Evolutionary conservation across 2,888 invertebrate genomes (phyloP), one percentile per base, ranked within the genome.

Genomic region (Anagyrus pseudococci): DNA sequence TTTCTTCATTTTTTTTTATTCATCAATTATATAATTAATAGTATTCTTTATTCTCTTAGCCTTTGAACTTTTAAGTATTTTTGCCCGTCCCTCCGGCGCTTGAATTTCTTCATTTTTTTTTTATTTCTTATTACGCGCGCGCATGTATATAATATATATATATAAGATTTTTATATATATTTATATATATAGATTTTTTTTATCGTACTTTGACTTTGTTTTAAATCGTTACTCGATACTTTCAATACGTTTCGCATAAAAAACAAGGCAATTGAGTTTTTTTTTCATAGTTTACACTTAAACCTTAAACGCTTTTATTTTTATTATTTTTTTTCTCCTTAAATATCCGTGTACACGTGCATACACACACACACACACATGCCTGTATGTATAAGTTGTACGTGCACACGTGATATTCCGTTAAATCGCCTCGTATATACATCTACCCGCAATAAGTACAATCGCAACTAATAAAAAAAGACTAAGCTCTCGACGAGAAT

Each of bases 201-300:
- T 73, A 69, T 71, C 73, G 64, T 71, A 67, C 68, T 70, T 62
- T 68, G 71, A 71, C 70, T 69, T 74, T 74, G 71, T 69, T 73
- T 75, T 73, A 72, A 74, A 71, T 71, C 72, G 70, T 73, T 75
- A 74, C 61, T 77, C 73, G 72, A 75, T 78, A 78, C 77, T 78
- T 77, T 78, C 77, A 74, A 37, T 75, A 74, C 71, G 73, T 75
- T 78, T 75, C 73, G 76, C 78, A 77, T 79, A 79, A 77, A 79
- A 79, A 79, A 78, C 79, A 79, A 79, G 79, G 79, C 79, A 79
- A 78, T 78, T 77, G 76, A 78, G 77, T 76, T 37, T 37, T 37
- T 37, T 37, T 37, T 74, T 71, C 71, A 72, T 75, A 70, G 70
- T 75, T 73, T 75, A 75, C 71, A 73, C 70, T 74, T 76, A 75